These are phyloP conservation scores for Acanthornis magna DNA, from an alignment of 2,797 vertebrate species.

Conservation along the genomic window DNA sequence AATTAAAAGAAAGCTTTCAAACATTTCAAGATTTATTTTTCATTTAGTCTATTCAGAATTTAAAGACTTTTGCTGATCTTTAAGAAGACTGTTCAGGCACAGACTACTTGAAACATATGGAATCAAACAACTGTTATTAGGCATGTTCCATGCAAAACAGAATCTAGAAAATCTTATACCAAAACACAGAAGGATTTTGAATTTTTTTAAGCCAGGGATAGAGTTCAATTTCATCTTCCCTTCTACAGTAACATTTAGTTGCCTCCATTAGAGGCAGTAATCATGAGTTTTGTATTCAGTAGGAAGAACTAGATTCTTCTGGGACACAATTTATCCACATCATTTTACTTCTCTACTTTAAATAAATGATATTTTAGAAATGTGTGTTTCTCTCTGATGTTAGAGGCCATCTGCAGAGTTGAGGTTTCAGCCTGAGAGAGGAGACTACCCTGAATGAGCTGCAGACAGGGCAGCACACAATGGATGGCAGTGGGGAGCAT, in stretches of 20 bases:
- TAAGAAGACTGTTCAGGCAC: neutral
- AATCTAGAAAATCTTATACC: neutral
- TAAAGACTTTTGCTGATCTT: neutral
- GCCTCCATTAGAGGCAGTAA: neutral
- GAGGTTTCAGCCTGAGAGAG: neutral
- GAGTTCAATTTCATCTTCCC: neutral
- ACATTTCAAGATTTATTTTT: too few relatives aligned
- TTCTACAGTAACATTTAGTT: neutral
- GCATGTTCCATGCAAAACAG: neutral
- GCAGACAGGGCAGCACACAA: neutral
- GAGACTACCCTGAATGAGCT: neutral
- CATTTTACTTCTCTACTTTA: neutral
- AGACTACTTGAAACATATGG: neutral
- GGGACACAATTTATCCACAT: neutral
- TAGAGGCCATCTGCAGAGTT: neutral
- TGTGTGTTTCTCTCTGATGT: neutral
- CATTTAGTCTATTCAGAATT: neutral
- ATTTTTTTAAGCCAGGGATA: neutral
- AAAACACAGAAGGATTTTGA: neutral
- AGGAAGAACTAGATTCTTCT: neutral
- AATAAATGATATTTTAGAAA: neutral
- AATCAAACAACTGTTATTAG: neutral
- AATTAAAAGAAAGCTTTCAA: neutral
- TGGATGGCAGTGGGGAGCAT: neutral
- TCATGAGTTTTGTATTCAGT: neutral